These are phyloP conservation scores for Pogona vitticeps DNA, from an alignment of 2,113 vertebrate genomes.

Conservation along the genomic window DNA sequence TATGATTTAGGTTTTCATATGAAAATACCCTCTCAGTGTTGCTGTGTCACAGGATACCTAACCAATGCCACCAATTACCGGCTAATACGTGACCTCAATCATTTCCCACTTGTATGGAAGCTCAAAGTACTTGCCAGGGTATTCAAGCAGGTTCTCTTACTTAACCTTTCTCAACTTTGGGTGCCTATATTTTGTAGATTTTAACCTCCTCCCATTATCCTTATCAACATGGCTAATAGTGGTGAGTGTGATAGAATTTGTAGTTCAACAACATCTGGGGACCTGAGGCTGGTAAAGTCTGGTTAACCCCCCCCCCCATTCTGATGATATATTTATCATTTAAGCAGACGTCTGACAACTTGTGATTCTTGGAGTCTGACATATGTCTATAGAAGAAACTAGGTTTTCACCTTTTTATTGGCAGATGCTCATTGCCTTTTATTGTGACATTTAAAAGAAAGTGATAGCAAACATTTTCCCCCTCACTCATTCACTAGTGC, in stretches of 20 bases:
- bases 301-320: neutral
- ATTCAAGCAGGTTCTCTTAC: neutral
- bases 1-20: neutral
- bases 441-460: neutral
- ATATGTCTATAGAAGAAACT: neutral
- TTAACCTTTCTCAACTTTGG: too few species aligned
- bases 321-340: neutral
- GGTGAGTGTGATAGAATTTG: too few species aligned
- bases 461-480: neutral
- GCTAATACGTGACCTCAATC: neutral
- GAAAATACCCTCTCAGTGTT: neutral
- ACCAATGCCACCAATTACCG: neutral
- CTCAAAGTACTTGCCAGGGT: neutral
- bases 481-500: neutral
- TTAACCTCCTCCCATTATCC: neutral
- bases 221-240: too few species aligned
- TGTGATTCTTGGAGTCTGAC: neutral
- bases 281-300: neutral
- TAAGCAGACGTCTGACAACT: too few species aligned
- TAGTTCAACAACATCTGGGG: too few species aligned
- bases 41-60: neutral
- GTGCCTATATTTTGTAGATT: neutral
- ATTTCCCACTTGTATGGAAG: neutral
- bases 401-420: neutral
- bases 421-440: neutral